Percentiles rank a stretch among this genome's conserved stretches.
phyloP scores from a whole-genome alignment of 2,888 invertebrate species.

The Pristionchus exspectatus region DNA sequence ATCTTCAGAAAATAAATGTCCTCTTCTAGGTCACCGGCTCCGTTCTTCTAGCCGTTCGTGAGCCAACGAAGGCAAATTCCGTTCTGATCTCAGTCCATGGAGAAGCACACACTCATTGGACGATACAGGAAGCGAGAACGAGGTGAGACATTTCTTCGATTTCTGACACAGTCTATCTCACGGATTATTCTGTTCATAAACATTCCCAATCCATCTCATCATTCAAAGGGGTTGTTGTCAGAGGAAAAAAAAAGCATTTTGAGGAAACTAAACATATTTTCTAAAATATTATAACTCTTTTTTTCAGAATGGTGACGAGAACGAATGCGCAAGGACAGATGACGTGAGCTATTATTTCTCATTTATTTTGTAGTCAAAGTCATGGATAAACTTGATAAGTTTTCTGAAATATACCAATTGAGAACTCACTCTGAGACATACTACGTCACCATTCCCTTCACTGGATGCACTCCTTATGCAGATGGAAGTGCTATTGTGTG shows the following conservation, averaged over 20 bases:
- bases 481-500: conserved; percentile 45
- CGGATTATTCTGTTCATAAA: no score
- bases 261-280: neutral
- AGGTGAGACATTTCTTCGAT: neutral
- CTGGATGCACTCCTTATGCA: conserved; percentile 16
- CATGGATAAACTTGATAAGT: neutral
- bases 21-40: neutral
- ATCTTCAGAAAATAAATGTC: neutral
- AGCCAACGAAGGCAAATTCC: conserved; percentile 46
- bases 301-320: conserved; percentile 30
- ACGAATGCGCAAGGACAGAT: conserved; percentile 5
- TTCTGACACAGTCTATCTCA: no score
- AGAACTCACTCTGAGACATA: neutral
- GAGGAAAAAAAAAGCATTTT: neutral
- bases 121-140: conserved; percentile 34
- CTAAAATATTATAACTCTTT: no score
- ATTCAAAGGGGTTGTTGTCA: neutral
- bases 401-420: neutral
- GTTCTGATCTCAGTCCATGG: conserved; percentile 53
- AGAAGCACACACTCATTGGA: conserved; percentile 48
- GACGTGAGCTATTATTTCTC: neutral
- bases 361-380: neutral
- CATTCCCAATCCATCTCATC: neutral
- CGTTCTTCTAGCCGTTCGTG: neutral
- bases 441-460: conserved; percentile 37